Evolutionary conservation across 2,797 vertebrate genomes (phyloP).

Genomic region (Poecilia wingei): DNA sequence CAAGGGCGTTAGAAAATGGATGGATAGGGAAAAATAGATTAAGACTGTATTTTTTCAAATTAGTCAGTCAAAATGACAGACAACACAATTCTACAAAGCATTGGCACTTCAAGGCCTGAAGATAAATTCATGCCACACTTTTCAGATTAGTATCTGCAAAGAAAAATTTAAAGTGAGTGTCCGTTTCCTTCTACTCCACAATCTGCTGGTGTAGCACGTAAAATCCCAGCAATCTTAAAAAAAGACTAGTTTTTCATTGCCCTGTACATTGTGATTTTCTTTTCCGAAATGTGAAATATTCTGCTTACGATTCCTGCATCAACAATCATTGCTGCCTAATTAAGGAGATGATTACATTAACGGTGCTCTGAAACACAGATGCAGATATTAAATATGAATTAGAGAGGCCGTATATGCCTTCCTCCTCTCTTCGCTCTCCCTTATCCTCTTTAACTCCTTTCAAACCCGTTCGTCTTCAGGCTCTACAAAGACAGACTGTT

Average conservation of each 20-base stretch:
- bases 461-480: constrained; percentile 65
- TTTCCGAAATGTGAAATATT: constrained; percentile 31
- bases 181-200: neutral
- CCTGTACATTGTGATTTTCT: constrained; percentile 11
- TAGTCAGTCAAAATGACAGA: neutral
- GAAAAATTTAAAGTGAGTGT: neutral
- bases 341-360: constrained; percentile 60
- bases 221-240: neutral
- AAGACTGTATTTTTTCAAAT: neutral
- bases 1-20: no score
- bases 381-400: constrained; percentile 78
- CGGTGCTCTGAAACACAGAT: constrained; percentile 69
- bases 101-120: neutral
- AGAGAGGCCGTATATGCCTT: constrained; percentile 55
- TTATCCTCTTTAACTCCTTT: constrained; percentile 64
- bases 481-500: constrained; percentile 65
- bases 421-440: constrained; percentile 41
- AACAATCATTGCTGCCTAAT: constrained; percentile 65
- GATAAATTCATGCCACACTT: neutral
- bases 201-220: neutral
- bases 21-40: neutral
- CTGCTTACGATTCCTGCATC: constrained; percentile 60
- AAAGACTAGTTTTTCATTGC: neutral
- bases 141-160: neutral
- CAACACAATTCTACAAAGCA: neutral